Base-by-base conservation (phyloP, 1,140 invertebrate genomes). In the honey bee (Apis mellifera) region DNA sequence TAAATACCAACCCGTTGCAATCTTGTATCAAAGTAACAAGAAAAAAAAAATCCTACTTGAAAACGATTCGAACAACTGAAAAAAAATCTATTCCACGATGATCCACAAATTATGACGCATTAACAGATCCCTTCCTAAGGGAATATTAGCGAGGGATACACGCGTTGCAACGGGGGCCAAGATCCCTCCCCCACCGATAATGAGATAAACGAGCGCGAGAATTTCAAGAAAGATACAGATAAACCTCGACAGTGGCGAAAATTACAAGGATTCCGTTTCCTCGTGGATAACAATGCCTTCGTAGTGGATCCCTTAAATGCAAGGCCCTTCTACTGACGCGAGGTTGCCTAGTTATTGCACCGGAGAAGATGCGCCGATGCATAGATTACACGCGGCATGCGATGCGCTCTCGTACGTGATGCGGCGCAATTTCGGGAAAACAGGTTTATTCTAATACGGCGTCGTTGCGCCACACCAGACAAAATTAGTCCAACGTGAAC, bases 381-480 rank as follows among this genome's bases (percentile, higher is more conserved):
- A 82, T 75, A 84, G 66, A 82, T 83, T 86, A 69, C 65, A 23
- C 57, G 77, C 82, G 72, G 64, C 72, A 54, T 64, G 32, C 75
- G 60, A 77, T 71, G 66, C 54, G 62, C 71, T 76, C 71, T 76
- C 74, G 82, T 73, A 79, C 82, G 71, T 64, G 77, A 85, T 76
- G 83, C 78, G 68, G 32, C 78, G 86, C 85, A 78, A 77, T 82
- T 89, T 81, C 68, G 64, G 59, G 79, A 79, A 84, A 86, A 87
- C 79, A 83, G 84, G 84, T 89, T 85, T 82, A 68, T 71, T 75
- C 83, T 82, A 78, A 76, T 78, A 77, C 68, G 23, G 62, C 69
- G 59, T 68, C 75, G 57, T 72, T 82, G 15, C 59, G 59, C 50
- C 60, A 23, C 55, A 19, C 59, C 62, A 42, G 70, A 69, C 71